Evolutionary conservation across 64 coral and sea anemone species (phyloP), one percentile per base, ranked within the genome.

Genomic region (Astreopora myriophthalma): DNA sequence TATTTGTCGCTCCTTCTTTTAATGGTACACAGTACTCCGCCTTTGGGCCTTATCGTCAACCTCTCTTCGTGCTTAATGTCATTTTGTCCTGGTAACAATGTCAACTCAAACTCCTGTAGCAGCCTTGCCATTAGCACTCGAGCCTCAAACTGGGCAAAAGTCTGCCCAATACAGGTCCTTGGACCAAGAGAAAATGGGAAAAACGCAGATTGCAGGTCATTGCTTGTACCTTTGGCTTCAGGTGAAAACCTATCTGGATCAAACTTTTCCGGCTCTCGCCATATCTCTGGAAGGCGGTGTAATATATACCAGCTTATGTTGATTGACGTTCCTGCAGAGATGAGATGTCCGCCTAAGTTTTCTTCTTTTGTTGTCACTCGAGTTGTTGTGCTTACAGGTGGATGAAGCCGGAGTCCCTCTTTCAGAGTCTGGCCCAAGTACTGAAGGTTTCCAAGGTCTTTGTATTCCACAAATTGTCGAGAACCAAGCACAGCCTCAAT

Each of bases 361-460:
- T 71, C 85, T 17, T 90, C 93, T 44, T 91, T 91, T 16, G 48
- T 29, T 7, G 84, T 2, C 20, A 95, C 33, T n/a, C 85, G 73
- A 64, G 71, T 24, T 6, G 82, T 8, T 3, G 33, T 24, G n/a
- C 16, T 2, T 37, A 96, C 32, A 5, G 94, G 94, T 25, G 94
- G 94, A 23, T 96, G 94, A 0, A 92, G 62, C 3, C 94, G 48
- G 1, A 96, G 52, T 22, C 89, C 64, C 58, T 96, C 94, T 48
- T 96, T 96, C 13, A 96, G 69, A 30, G 90, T 89, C 44, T 93
- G 85, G 48, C 76, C 90, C 39, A 93, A 58, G 40, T 96, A 96
- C 38, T 93, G 85, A 14, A 96, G 94, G 55, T 96, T 92, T 3
- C 76, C 58, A 16, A 96, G 90, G 27, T 96, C 94, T 42, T 93